A percentile compares a stretch with the other conserved stretches of the same genome.
Evolutionary conservation across 2,113 vertebrate species (phyloP).

Genomic region (Corydoras sp.): DNA sequence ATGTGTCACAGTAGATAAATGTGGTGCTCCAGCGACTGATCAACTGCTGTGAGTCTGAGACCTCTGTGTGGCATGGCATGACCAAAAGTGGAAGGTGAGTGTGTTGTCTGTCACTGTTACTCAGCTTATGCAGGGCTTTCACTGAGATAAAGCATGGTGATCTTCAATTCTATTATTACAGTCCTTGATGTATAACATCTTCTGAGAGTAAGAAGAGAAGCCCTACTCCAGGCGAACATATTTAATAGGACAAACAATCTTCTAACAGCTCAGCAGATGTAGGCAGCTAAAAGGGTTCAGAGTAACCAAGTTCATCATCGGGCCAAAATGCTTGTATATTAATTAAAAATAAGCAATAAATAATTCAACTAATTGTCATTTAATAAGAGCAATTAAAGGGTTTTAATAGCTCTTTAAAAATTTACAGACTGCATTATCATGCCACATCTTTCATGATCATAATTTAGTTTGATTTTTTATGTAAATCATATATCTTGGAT

Average conservation of each 20-base stretch:
- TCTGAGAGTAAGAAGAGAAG: not conserved
- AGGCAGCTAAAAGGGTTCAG: slow-evolving; percentile 1
- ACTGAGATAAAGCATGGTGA: slow-evolving; percentile 45
- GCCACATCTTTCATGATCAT: slow-evolving; percentile 4
- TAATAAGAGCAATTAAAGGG: not conserved
- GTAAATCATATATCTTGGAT: slow-evolving; percentile 18
- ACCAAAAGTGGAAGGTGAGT: slow-evolving; percentile 58
- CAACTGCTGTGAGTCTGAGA: slow-evolving; percentile 56
- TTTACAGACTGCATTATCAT: slow-evolving; percentile 19
- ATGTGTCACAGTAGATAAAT: slow-evolving; percentile 69
- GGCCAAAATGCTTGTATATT: too few relatives aligned
- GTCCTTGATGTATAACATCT: slow-evolving; percentile 38
- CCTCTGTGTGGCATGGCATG: slow-evolving; percentile 45
- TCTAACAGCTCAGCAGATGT: not conserved
- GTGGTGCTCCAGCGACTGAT: slow-evolving; percentile 61
- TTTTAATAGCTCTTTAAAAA: slow-evolving; percentile 10
- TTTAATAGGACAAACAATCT: slow-evolving; percentile 7
- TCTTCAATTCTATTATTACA: slow-evolving; percentile 52
- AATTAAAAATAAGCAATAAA: slow-evolving; percentile 3
- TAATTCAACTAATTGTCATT: slow-evolving; percentile 1
- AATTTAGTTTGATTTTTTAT: slow-evolving; percentile 19
- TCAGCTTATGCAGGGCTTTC: slow-evolving; percentile 49
- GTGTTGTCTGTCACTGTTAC: slow-evolving; percentile 51
- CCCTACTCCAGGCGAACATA: not conserved
- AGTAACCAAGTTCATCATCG: not conserved